Evolutionary conservation across 2,113 vertebrate species (phyloP).

Genomic region (Cacatua alba): DNA sequence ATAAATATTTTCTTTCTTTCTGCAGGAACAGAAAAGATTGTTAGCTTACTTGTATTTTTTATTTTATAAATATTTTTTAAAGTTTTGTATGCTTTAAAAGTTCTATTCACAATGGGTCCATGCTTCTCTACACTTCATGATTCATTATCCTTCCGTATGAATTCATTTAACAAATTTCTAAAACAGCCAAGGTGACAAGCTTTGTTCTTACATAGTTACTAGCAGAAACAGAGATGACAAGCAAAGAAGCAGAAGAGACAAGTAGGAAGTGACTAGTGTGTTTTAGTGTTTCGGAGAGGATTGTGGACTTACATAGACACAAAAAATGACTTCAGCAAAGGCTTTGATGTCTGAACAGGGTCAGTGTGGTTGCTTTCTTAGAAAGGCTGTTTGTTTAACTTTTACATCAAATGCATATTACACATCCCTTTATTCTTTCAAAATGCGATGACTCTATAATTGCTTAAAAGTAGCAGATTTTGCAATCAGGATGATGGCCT

Average conservation of each 20-base stretch:
- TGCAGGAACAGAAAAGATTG: background rate
- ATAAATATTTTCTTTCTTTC: background rate
- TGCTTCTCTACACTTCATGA: background rate
- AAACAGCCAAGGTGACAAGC: background rate
- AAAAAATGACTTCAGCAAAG: background rate
- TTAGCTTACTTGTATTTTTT: background rate
- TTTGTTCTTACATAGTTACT: background rate
- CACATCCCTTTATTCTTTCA: background rate
- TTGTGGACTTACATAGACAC: accelerated
- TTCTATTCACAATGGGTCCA: background rate
- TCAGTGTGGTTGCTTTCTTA: background rate
- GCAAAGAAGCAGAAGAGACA: background rate
- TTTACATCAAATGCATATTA: background rate
- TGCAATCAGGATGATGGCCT: background rate
- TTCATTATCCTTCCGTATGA: background rate
- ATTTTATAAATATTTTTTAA: background rate
- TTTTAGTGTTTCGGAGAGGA: background rate
- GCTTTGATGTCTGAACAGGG: background rate
- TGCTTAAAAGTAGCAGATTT: background rate
- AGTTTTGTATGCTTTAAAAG: background rate
- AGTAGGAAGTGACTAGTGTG: background rate
- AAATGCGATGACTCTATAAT: background rate
- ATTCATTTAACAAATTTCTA: background rate
- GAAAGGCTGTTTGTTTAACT: background rate
- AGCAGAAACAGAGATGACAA: background rate